Evolutionary conservation across 2,797 vertebrate species (phyloP), one percentile per base, ranked within the genome.

Genomic region (Cynodonichthys magdalenae): DNA sequence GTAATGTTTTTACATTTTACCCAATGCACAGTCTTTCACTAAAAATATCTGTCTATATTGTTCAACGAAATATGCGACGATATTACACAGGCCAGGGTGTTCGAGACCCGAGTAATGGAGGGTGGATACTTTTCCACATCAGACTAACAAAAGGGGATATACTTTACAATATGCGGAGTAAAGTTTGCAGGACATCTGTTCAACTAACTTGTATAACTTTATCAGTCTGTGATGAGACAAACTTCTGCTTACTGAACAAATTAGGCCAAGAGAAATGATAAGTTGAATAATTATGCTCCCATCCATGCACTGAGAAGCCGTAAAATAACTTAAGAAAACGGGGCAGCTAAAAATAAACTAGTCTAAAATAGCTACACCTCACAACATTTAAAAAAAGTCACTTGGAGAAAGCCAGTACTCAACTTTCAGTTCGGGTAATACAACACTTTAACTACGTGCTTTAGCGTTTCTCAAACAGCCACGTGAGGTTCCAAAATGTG

Each of bases 191-290:
- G 29, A 61, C 69, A 59, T 14, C 47, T 66, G 15, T 74, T 46
- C 12, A 20, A 15, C 88, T 88, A 89, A 91, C 90, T 91, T 90
- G 89, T 89, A 88, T 36, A 51, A 70, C 63, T 71, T 83, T 69
- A 42, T 72, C 77, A 86, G 79, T 74, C 77, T 85, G 79, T 67
- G 79, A 74, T 71, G 81, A 79, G 59, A 71, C 83, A 84, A 78
- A 83, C 91, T 80, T 86, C 86, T 54, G 85, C 83, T 82, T 85
- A 84, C 82, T 85, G 83, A 79, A 87, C 84, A 87, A 76, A 87
- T 82, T 57, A 84, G 75, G 78, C 71, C 69, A 61, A 67, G 70
- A 59, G 85, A 56, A 86, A 74, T 67, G 63, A 36, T 45, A 48
- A 77, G 87, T 88, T 87, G 88, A 70, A 59, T 66, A 63, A 4